phyloP scores from a whole-genome alignment of 2,113 vertebrate species.

The Prunella himalayana region DNA sequence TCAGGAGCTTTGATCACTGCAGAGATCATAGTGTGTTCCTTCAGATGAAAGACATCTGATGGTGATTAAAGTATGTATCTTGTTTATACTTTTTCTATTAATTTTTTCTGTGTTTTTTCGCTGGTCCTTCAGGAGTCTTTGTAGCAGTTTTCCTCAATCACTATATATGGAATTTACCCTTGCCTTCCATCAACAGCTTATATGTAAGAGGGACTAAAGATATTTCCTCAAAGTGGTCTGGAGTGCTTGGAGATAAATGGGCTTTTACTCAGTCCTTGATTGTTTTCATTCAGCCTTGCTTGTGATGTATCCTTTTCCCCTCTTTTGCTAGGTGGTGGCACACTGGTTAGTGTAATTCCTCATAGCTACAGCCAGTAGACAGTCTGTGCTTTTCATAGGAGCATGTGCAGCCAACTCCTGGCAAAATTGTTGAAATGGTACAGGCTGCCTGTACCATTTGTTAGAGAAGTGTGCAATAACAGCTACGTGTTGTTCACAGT shows the following conservation, averaged over 20 bases:
- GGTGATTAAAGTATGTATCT: not conserved
- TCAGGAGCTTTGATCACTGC: slow-evolving; percentile 38
- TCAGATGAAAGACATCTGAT: slow-evolving; percentile 31
- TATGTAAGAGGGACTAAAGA: not conserved
- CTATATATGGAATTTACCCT: not conserved
- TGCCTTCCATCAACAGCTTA: not conserved
- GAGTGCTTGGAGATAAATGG: not conserved
- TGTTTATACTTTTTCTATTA: slow-evolving; percentile 11
- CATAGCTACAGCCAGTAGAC: not conserved
- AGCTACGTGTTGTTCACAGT: not conserved
- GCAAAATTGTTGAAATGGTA: not conserved
- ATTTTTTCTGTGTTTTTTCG: not conserved
- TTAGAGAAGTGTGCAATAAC: not conserved
- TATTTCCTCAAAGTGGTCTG: not conserved
- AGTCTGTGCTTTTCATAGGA: not conserved
- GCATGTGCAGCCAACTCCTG: not conserved
- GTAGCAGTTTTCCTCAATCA: not conserved
- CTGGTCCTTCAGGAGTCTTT: not conserved
- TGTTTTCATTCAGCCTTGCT: not conserved
- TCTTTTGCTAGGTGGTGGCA: not conserved
- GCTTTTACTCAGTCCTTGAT: not conserved
- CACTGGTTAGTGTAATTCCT: not conserved
- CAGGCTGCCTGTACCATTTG: not conserved
- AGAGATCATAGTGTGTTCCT: not conserved
- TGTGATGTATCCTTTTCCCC: not conserved